These are phyloP conservation scores for Rutpela maculata DNA, from an alignment of 2,888 invertebrate genomes.

Conservation along the genomic window DNA sequence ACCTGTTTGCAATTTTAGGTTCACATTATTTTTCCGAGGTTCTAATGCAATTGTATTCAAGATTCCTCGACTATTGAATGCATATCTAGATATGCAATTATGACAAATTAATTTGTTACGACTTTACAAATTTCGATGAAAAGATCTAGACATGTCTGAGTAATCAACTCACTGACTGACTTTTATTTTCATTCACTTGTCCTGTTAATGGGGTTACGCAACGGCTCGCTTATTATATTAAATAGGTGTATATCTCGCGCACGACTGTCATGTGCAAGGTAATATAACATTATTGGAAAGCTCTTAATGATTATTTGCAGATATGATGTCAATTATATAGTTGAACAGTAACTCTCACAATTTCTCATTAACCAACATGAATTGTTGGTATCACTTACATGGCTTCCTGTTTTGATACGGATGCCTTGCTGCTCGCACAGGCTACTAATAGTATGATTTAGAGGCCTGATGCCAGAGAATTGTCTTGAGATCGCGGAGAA, in stretches of 20 bases:
- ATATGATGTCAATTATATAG: conserved; percentile 13
- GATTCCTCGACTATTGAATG: neutral
- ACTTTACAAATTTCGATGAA: conserved; percentile 3
- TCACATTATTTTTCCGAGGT: too few relatives aligned
- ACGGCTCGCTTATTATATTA: conserved; percentile 9
- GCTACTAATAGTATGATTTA: neutral
- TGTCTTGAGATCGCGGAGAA: too few relatives aligned
- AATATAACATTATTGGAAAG: conserved; percentile 24
- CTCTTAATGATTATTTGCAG: conserved; percentile 6
- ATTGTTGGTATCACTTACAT: neutral
- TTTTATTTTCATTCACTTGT: conserved; percentile 4
- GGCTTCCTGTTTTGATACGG: neutral
- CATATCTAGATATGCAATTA: neutral
- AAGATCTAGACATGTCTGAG: conserved; percentile 19
- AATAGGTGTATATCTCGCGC: neutral
- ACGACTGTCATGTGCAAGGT: conserved; percentile 11
- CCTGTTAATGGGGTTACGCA: conserved; percentile 5
- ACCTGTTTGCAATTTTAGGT: too few relatives aligned
- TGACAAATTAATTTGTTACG: conserved; percentile 22
- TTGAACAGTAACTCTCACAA: conserved; percentile 3
- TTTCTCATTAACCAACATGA: conserved; percentile 11
- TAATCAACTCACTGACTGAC: neutral
- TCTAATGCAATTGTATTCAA: too few relatives aligned
- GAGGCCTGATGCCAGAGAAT: neutral
- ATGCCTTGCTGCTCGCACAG: neutral